Base-by-base conservation (phyloP, 2,797 vertebrate species). In the Coluber constrictor region DNA sequence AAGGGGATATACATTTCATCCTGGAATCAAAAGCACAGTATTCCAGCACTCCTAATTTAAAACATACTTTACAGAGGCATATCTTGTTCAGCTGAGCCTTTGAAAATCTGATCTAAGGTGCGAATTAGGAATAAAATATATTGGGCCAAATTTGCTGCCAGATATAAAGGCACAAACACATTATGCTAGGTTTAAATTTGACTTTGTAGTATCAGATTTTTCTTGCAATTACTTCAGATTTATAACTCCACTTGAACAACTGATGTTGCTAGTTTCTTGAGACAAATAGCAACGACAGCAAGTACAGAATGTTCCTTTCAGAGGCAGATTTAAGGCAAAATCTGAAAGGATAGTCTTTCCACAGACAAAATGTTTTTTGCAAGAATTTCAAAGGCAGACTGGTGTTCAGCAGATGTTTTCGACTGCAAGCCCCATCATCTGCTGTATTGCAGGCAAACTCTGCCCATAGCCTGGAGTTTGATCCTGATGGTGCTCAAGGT, bases 71-170 rank as follows among this genome's bases (percentile, higher is more conserved):
- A 95, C 32, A 88, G 93, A 96, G 93, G 96, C 95, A 23, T 96
- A 95, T 94, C 94, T 94, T 96, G 94, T 97, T 95, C 95, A 94
- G 96, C 93, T 95, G 94, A 96, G 96, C 95, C 94, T 96, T 95
- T 96, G 95, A 97, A 96, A 96, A 95, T 97, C 96, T 97, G 96
- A 96, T 94, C 93, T 95, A 96, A 97, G 96, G 95, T 97, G 96
- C 95, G 94, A 97, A 94, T 96, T 94, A 92, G 94, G 93, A 97
- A 94, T 96, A 95, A 96, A 96, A 94, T 90, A 94, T 93, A 94
- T 90, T 93, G 86, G 89, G 74, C 93, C 94, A 95, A 95, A 94
- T 93, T 96, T 96, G 95, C 92, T 95, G 93, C 88, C 93, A 95
- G 94, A 95, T 95, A 97, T 96, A 96, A 95, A 97, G 94, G 96